These are phyloP conservation scores for Loriculus beryllinus DNA, from an alignment of 2,797 vertebrate genomes.

Conservation along the genomic window DNA sequence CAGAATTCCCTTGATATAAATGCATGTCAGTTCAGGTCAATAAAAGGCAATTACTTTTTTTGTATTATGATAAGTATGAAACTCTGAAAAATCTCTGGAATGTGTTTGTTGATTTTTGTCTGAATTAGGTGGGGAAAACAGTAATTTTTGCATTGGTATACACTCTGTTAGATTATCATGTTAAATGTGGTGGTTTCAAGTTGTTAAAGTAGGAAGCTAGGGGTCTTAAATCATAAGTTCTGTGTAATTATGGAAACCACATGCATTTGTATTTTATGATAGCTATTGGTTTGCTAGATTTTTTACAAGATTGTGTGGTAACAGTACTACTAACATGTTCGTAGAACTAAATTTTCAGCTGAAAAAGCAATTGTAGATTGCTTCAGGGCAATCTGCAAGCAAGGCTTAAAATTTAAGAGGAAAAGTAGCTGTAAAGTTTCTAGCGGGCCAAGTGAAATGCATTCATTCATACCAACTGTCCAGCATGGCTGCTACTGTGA, in stretches of 20 bases:
- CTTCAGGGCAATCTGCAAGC: neutral
- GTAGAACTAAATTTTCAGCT: neutral
- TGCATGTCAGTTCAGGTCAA: neutral
- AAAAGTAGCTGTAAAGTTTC: neutral
- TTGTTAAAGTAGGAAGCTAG: constrained; percentile 32
- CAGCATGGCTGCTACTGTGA: neutral
- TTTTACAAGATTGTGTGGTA: neutral
- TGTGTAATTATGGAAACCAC: neutral
- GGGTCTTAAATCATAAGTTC: neutral
- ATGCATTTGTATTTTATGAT: neutral
- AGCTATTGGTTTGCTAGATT: neutral
- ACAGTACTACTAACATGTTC: neutral
- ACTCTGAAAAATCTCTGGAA: neutral
- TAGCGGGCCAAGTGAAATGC: neutral
- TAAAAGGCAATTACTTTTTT: constrained; percentile 11
- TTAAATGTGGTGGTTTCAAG: constrained; percentile 20
- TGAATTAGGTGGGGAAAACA: constrained; percentile 31
- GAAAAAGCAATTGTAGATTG: neutral
- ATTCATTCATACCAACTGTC: neutral
- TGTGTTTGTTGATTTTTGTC: constrained; percentile 15
- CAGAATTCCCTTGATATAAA: constrained; percentile 37
- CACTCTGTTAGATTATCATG: neutral
- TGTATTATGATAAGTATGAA: constrained; percentile 3
- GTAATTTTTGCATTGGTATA: neutral
- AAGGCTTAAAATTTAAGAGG: neutral